Evolutionary conservation across 1,140 invertebrate species (phyloP), one percentile per base, ranked within the genome.

Genomic region (Halotydeus destructor): DNA sequence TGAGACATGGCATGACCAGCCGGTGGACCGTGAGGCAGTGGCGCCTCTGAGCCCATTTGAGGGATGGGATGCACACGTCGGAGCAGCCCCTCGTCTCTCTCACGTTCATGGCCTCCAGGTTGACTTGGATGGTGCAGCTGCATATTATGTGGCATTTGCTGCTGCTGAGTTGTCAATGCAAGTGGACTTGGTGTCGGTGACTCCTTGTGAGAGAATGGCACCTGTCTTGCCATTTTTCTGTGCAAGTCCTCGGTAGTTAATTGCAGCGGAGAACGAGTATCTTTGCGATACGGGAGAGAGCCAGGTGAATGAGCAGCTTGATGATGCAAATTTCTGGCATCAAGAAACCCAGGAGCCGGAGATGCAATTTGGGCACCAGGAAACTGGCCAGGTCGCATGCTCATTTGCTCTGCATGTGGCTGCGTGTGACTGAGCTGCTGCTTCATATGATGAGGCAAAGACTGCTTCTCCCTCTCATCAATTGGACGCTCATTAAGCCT

Each of bases 1-100:
- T 49, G 46, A 18, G 44, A 44, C 25, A 50, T 43, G 27, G 45
- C 43, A 41, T 52, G 50, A 9, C 48, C 50, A 12, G 48, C 46
- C 18, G 52, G 51, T 19, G 50, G 51, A 4, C 41, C 44, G 5
- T 50, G 33, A 18, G 38, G 26, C 24, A 45, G 11, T 19, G 48
- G 46, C 23, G 43, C 19, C 23, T 45, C 47, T 6, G 46, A 41
- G n/a, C 38, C 35, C 27, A 33, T 40, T 36, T 41, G 41, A 3
- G 28, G 44, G 21, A 42, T 36, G 24, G 26, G 21, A 37, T 44
- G 48, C 19, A 32, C n/a, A 21, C 46, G 38, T 18, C 39, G 42
- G 4, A 37, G 47, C 19, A 49, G 52, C 4, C 38, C 32, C 22
- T 35, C 34, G n/a, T 54, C 30, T 38, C 50, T 48, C 22, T 41